Conservation (phyloP, 2,797 vertebrate species). For the Myripristis murdjan region DNA sequence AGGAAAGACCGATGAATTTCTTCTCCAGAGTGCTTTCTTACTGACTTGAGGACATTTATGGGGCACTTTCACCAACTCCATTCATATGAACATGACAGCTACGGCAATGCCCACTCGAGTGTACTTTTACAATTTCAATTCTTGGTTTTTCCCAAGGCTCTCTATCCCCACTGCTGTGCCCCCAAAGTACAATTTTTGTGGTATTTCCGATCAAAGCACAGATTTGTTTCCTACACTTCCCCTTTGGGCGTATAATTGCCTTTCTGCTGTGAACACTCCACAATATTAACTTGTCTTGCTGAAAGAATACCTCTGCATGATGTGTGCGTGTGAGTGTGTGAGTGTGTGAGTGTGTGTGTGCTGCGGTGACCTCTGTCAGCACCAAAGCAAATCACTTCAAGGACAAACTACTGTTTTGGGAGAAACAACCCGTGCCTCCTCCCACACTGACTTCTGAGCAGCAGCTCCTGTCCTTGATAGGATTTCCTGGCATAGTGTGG, state of each 20-base stretch:
- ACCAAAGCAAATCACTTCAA: constrained; percentile 19
- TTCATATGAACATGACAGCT: not conserved
- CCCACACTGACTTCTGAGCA: constrained; percentile 19
- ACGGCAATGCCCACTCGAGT: not conserved
- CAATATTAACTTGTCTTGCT: no score
- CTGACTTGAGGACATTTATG: not conserved
- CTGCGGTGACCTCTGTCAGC: not conserved
- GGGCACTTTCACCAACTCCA: not conserved
- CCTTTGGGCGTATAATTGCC: no score
- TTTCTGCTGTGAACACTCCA: no score
- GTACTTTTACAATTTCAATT: not conserved
- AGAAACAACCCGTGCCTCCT: constrained; percentile 35
- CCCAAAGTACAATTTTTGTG: no score
- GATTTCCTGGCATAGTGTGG: not conserved
- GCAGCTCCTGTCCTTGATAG: constrained; percentile 17
- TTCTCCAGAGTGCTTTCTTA: no score
- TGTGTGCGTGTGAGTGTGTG: no score
- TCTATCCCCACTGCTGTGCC: no score
- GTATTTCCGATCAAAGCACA: no score
- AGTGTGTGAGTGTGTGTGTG: not conserved
- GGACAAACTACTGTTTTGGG: constrained; percentile 56
- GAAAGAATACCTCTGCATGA: no score
- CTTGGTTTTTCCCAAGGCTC: not conserved
- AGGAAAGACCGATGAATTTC: no score
- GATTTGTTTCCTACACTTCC: no score